These are phyloP conservation scores for Ptilodon capucinus DNA, from an alignment of 2,888 invertebrate species.

Conservation along the genomic window DNA sequence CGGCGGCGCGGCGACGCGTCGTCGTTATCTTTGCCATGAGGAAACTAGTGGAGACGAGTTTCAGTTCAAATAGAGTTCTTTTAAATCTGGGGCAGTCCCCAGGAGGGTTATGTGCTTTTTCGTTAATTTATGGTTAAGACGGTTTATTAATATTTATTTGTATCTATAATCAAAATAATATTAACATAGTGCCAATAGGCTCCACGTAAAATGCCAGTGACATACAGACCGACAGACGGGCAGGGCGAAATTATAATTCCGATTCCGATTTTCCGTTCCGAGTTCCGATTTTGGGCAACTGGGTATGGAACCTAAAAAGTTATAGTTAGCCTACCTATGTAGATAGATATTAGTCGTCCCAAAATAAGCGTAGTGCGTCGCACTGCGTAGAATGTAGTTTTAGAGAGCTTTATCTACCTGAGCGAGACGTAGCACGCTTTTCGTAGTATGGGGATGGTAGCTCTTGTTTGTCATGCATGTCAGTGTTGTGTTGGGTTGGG, in stretches of 20 bases:
- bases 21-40: conserved; percentile 3
- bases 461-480: conserved; percentile 10
- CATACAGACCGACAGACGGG: too few relatives aligned
- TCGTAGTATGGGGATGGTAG: not conserved
- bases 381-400: conserved; percentile 7
- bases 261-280: too few relatives aligned
- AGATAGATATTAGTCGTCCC: too few relatives aligned
- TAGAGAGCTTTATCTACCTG: conserved; percentile 1
- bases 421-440: conserved; percentile 2
- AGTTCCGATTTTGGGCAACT: too few relatives aligned
- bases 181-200: too few relatives aligned
- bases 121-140: not conserved
- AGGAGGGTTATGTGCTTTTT: not conserved
- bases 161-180: too few relatives aligned
- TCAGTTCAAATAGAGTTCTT: not conserved
- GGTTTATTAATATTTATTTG: not conserved
- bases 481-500: conserved; percentile 9
- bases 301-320: too few relatives aligned
- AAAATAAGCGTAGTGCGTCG: not conserved
- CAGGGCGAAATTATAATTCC: too few relatives aligned
- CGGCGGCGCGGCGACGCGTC: not conserved
- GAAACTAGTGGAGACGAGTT: conserved; percentile 7
- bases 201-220: too few relatives aligned
- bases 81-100: not conserved
- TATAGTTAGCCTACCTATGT: too few relatives aligned